Conservation (phyloP, 2,113 vertebrate genomes). For the Delphinus delphis region DNA sequence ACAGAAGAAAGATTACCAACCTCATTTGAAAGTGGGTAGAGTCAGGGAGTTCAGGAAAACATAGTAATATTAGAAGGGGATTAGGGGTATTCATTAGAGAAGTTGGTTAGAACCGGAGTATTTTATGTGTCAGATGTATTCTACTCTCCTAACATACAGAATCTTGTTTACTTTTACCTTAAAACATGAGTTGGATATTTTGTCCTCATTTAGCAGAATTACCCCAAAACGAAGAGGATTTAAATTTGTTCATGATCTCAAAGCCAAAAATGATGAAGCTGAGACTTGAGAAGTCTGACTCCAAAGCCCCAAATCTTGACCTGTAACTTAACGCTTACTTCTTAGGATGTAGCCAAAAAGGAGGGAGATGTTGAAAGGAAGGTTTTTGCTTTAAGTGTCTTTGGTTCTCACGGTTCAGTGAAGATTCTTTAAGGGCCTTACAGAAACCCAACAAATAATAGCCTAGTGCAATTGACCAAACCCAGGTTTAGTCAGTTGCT, state of each 20-base stretch:
- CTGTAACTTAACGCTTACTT: neutral
- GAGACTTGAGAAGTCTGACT: neutral
- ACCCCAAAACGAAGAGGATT: neutral
- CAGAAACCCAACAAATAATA: neutral
- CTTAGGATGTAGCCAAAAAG: neutral
- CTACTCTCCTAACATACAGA: neutral
- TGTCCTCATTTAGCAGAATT: neutral
- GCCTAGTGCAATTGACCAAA: neutral
- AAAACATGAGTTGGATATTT: neutral
- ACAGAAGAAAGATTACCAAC: neutral
- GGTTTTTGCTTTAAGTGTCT: neutral
- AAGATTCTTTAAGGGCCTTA: neutral
- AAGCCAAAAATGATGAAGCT: neutral
- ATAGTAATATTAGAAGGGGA: neutral
- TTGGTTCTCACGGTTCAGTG: neutral
- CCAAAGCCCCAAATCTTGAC: neutral
- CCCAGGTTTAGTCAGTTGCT: neutral
- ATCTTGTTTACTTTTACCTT: neutral
- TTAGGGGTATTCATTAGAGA: neutral
- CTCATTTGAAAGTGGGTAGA: neutral
- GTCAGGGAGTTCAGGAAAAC: neutral
- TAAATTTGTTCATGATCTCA: neutral
- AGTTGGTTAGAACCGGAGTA: neutral
- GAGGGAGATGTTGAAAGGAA: neutral
- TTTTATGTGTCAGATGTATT: neutral